Base-by-base conservation (phyloP, 64 coral and sea anemone species). In the Porites australiensis region DNA sequence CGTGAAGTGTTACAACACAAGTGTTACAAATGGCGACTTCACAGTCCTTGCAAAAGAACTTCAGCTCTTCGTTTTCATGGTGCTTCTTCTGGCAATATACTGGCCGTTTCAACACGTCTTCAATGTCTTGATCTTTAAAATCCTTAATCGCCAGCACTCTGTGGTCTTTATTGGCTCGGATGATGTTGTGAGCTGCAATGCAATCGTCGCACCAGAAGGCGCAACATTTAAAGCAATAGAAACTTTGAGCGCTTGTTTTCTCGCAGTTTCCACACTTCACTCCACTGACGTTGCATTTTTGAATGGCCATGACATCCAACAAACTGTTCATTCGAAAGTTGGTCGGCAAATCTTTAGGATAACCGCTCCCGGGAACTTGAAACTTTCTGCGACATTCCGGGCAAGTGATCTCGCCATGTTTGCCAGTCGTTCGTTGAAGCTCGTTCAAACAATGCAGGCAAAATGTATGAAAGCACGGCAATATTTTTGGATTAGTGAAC, bases 91-190 rank as follows among this genome's bases (percentile, higher is more conserved):
- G 75, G 13, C 75, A 78, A 58, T 51, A 78, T 8, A 48, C 75
- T 78, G 45, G 75, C 23, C 53, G 75, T 21, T 58, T 50, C 15
- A 78, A 58, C 75, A 78, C 53, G 27, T 18, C 75, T 13, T 78
- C 75, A 27, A 78, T 50, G 20, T 78, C 75, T n/a, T 78, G 2
- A 5, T 78, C 75, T 52, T 78, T 45, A 52, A 78, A 78, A 43
- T 78, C 75, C 23, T 78, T 50, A 58, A 78, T n/a, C 20, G 75
- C 75, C 47, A 78, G 20, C 75, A 78, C 75, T 0, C 46, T 8
- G 53, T 78, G 75, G 13, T 45, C 47, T 50, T 78, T 78, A 58
- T 78, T 53, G 9, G 47, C 5, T 21, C 11, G 6, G 54, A 57
- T 57, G 7, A 57, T 12, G 11, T 57, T 57, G 54, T 57, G 53